Base-by-base conservation (phyloP, 2,888 invertebrate genomes). In the Monoplex corrugatus region DNA sequence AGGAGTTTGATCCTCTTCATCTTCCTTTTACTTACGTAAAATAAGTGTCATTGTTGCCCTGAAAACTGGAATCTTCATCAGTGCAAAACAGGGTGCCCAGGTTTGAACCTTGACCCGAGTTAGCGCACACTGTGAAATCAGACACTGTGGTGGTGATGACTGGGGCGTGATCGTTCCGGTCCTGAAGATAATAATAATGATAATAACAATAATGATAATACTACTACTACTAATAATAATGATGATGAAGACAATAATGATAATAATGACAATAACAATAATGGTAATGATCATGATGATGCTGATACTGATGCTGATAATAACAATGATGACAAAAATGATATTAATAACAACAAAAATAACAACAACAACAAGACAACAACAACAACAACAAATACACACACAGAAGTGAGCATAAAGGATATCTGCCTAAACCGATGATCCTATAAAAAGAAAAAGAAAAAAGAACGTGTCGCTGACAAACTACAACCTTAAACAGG, bases 121-220 rank as follows among this genome's bases (percentile, higher is more conserved):
- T 57, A 63, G 86, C 88, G 6, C 87, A 85, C 87, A 89, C 84
- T 0, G 89, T 84, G 78, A 82, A 88, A 40, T 23, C 80, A 6
- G 50, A 75, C 38, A 84, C 86, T 6, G 68, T 32, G 8, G 80
- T 86, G 40, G 68, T 57, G 68, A 90, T 68, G 23, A 83, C 87
- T 16, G 91, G 91, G 28, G 83, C 32, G 88, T 92, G 89, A 87
- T 92, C 91, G 88, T 92, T 92, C n/a, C 83, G 85, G 88, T 91
- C 91, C 44, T 82, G 57, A 83, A 88, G 6, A 75, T 10, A 75
- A 35, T 10, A 35, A 75, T 35, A 57, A 2, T 23, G 23, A 2
- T 23, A 57, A 57, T 0, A 57, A 57, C 1, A 57, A 57, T 23
- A 2, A 57, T n/a, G n/a, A n/a, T n/a, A n/a, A n/a, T 57, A 23